Conservation (phyloP, 2,797 vertebrate genomes). For the Macropodus opercularis region DNA sequence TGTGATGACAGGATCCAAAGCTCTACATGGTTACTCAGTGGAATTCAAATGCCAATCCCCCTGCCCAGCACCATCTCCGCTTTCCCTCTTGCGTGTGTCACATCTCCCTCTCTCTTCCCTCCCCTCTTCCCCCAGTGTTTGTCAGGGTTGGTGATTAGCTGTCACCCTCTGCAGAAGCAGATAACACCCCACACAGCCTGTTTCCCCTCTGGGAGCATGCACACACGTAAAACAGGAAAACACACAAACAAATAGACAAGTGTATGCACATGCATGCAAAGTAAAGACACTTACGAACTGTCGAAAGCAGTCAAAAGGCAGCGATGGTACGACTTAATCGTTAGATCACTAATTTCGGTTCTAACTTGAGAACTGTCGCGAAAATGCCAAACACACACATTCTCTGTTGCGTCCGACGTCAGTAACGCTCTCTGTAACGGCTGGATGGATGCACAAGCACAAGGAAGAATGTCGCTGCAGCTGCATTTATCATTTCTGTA, state of each 20-base stretch:
- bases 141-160: conserved; percentile 84
- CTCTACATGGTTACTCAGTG: conserved; percentile 69
- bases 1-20: conserved; percentile 73
- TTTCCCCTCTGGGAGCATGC: conserved; percentile 76
- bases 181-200: conserved; percentile 81
- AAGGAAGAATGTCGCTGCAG: conserved; percentile 2
- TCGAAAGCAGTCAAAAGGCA: conserved; percentile 40
- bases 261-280: conserved; percentile 61
- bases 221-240: conserved; percentile 69
- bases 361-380: background rate
- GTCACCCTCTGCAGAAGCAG: conserved; percentile 82
- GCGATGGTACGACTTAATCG: background rate
- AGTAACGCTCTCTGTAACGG: background rate
- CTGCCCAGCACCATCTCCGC: conserved; percentile 64
- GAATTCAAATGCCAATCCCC: conserved; percentile 79
- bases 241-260: conserved; percentile 72
- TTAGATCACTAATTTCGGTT: background rate
- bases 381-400: conserved; percentile 7
- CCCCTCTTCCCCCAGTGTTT: conserved; percentile 76
- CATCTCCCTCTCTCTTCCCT: conserved; percentile 53
- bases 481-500: background rate
- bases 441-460: too few relatives aligned
- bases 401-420: background rate
- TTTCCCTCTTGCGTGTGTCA: conserved; percentile 45
- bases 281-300: conserved; percentile 60